phyloP scores from a whole-genome alignment of 2,797 vertebrate genomes.

The Silurus lanzhouensis region DNA sequence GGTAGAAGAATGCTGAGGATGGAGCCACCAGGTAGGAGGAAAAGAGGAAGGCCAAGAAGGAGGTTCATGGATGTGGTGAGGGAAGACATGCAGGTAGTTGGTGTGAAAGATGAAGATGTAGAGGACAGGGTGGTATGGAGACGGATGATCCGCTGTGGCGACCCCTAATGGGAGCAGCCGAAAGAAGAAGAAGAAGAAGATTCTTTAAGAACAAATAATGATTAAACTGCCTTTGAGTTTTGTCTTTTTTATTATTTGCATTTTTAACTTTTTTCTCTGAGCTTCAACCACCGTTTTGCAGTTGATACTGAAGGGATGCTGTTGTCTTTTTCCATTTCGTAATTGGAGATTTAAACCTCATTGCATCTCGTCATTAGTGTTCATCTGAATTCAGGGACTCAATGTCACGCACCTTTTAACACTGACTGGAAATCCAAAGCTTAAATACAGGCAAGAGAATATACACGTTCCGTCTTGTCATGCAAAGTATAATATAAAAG shows the following conservation, averaged over 20 bases:
- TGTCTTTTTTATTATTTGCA: not conserved
- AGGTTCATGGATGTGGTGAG: too few relatives aligned
- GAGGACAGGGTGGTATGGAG: too few relatives aligned
- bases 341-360: not conserved
- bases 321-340: not conserved
- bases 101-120: too few relatives aligned
- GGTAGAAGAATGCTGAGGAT: too few relatives aligned
- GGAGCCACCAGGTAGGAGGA: too few relatives aligned
- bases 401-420: not conserved
- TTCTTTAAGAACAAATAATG: not conserved
- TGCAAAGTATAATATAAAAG: not conserved
- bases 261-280: not conserved
- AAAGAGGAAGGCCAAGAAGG: too few relatives aligned
- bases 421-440: not conserved
- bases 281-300: not conserved
- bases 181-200: too few relatives aligned
- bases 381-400: not conserved
- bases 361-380: not conserved
- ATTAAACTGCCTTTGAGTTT: not conserved
- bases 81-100: too few relatives aligned
- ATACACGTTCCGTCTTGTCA: not conserved
- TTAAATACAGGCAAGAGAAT: not conserved
- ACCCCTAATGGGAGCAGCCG: too few relatives aligned
- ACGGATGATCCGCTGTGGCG: too few relatives aligned
- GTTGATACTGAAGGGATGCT: not conserved